Conservation (phyloP, 2,797 vertebrate species). For the Potorous gilbertii region DNA sequence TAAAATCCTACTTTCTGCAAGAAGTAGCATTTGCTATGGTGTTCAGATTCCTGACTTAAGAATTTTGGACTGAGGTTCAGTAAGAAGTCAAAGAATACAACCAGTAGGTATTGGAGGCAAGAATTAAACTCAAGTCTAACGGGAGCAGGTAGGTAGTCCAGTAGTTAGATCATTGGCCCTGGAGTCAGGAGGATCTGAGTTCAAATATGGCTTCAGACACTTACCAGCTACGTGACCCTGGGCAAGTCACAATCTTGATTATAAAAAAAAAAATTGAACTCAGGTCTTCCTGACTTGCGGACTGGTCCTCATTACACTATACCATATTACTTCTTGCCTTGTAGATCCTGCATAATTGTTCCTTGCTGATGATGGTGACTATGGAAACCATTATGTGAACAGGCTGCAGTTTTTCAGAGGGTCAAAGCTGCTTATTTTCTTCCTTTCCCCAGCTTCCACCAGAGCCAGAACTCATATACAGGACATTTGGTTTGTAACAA, state of each 20-base stretch:
- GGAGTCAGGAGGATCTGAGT: neutral
- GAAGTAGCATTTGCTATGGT: neutral
- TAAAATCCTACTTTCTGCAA: neutral
- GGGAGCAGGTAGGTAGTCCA: neutral
- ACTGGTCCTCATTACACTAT: neutral
- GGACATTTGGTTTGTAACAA: constrained; percentile 43
- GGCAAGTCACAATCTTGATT: neutral
- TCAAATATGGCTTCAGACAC: neutral
- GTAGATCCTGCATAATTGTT: neutral
- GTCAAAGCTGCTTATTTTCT: neutral
- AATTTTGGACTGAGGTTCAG: neutral
- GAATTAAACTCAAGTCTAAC: neutral
- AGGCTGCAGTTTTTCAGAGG: neutral
- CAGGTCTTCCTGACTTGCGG: neutral
- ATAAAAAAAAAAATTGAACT: neutral
- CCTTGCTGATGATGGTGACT: constrained; percentile 8
- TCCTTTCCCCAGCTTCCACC: neutral
- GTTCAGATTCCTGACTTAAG: neutral
- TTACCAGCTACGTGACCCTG: neutral
- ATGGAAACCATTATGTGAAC: neutral
- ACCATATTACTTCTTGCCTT: neutral
- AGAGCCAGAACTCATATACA: constrained; percentile 9
- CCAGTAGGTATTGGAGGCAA: neutral
- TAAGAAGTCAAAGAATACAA: neutral
- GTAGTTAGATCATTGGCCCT: neutral